These are phyloP conservation scores for Columba livia DNA, from an alignment of 2,113 vertebrate genomes.

Conservation along the genomic window DNA sequence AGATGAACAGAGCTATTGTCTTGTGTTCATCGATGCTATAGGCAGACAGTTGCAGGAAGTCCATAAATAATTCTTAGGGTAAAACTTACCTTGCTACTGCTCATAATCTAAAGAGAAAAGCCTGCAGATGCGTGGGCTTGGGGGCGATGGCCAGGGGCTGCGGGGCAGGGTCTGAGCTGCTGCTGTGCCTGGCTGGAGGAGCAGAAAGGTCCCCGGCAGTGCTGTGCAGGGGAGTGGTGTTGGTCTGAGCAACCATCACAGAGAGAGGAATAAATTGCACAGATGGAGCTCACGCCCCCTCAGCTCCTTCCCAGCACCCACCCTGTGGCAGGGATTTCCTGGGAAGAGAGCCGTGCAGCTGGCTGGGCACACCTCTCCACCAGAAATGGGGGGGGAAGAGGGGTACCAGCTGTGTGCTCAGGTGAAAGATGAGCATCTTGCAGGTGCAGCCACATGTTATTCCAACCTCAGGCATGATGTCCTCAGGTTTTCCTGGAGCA, in stretches of 20 bases:
- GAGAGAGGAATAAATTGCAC: not conserved
- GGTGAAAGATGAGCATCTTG: not conserved
- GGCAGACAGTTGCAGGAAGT: not conserved
- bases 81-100: not conserved
- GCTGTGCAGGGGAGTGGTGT: fast-evolving
- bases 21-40: not conserved
- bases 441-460: not conserved
- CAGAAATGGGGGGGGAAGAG: not conserved
- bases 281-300: fast-evolving
- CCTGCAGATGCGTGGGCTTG: not conserved
- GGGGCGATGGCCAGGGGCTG: not conserved
- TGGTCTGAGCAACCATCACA: not conserved
- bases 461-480: fast-evolving
- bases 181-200: not conserved
- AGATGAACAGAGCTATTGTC: not conserved
- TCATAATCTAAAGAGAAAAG: not conserved
- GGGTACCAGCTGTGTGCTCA: fast-evolving
- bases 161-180: not conserved
- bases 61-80: conserved; percentile 15
- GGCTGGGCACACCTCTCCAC: not conserved
- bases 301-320: not conserved
- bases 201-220: too few relatives aligned
- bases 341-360: not conserved
- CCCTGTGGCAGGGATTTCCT: not conserved
- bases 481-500: not conserved